Evolutionary conservation across 2,888 invertebrate genomes (phyloP), one percentile per base, ranked within the genome.

Genomic region (Drosophila tanythrix): DNA sequence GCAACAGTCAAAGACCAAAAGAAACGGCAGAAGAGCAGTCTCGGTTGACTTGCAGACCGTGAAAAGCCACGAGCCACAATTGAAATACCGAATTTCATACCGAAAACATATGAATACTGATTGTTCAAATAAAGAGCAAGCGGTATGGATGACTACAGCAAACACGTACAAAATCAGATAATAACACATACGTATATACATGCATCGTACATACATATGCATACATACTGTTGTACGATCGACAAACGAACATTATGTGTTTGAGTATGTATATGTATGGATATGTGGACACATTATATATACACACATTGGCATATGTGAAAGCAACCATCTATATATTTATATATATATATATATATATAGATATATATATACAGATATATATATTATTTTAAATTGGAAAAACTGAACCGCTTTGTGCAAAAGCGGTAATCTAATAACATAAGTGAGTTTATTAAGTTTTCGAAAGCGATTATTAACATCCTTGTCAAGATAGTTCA

Each of bases 61-160:
- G 92, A 92, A 85, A 85, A 92, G 92, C 92, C 92, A 92, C 92
- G 92, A 92, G 92, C 92, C 92, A 92, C 89, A 90, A 90, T 90
- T 91, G 89, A 90, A 90, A 90, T 90, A 89, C 90, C 88, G 84
- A 90, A 88, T 89, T 86, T 89, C 78, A 89, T 90, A 87, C 85
- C 79, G 82, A 82, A 89, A 90, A 87, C 85, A 85, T 88, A 87
- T 90, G 90, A 87, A 88, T 84, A 84, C 87, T 75, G 83, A 90
- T 85, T 88, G 90, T 89, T 83, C 70, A 88, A 80, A 80, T 76
- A 82, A 80, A 79, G 72, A 76, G 69, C 69, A 76, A 79, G 76
- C 73, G 70, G 64, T 76, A 72, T 79, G 70, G 70, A 69, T 74
- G 66, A 58, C 65, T 67, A 65, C 66, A 43, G 31, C 51, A 46